Base-by-base conservation (phyloP, 2,797 vertebrate genomes). In the Yasuhikotakia modesta region DNA sequence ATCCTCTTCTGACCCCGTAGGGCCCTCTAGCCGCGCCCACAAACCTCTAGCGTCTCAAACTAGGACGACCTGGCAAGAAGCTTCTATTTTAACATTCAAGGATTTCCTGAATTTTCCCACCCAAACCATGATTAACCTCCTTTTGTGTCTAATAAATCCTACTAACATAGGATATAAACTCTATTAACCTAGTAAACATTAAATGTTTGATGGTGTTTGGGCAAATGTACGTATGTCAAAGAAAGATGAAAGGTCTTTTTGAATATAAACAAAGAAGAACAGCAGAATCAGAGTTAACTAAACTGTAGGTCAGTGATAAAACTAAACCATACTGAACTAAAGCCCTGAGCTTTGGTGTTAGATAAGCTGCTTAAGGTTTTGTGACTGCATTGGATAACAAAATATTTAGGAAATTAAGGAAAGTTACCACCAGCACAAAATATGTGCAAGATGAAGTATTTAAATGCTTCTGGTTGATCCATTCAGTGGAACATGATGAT, bases 21-120 rank as follows among this genome's bases (percentile, higher is more conserved):
- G 16, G 11, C 83, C 69, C 81, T n/a, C n/a, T n/a, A n/a, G n/a
- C n/a, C n/a, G n/a, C 78, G 80, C 68, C 82, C 68, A 50, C 24
- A 57, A 70, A 52, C 35, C 27, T 43, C 12, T 46, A 48, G 22
- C 76, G 46, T 64, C 43, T 76, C 21, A 6, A 81, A 53, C 46
- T 14, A 12, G 24, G 24, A 76, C 6, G n/a, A 53, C 50, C 5
- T 63, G 21, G 45, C 52, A 48, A 65, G 73, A 48, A 66, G 24
- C 16, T 70, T 60, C 50, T 14, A 2, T 69, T 78, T 75, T 83
- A 66, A 73, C 75, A 16, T 77, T 43, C 45, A 24, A 79, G 35
- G 69, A 67, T 30, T 52, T 64, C 73, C 64, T 57, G 68, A 55
- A 70, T 75, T 50, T 60, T 69, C 65, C 60, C 75, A n/a, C 52